Percentiles rank a stretch among this genome's conserved stretches.
Conservation (phyloP, 2,797 vertebrate species). For the Hephaestus fuliginosus region DNA sequence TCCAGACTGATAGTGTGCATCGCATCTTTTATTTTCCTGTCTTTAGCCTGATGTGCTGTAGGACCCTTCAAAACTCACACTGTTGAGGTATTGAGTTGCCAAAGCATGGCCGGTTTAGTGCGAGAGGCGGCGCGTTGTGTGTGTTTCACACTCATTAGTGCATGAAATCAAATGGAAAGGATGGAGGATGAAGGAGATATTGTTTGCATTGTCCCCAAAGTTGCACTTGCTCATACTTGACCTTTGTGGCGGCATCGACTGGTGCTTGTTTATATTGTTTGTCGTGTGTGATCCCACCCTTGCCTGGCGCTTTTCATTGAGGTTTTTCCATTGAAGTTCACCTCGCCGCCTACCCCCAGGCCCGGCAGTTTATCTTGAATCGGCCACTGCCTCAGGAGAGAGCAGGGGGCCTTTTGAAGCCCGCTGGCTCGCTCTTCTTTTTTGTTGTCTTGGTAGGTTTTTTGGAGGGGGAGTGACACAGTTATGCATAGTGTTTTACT, state of each 20-base stretch:
- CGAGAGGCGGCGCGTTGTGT: slow-evolving; percentile 33
- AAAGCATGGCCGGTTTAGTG: slow-evolving; percentile 35
- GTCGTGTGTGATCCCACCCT: slow-evolving; percentile 64
- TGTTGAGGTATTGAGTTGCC: slow-evolving; percentile 58
- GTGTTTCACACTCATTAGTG: slow-evolving; percentile 79
- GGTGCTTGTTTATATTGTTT: slow-evolving; percentile 77
- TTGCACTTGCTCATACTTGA: slow-evolving; percentile 72
- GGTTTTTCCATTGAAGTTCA: slow-evolving; percentile 78
- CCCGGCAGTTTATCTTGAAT: slow-evolving; percentile 83
- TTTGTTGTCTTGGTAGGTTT: slow-evolving; percentile 74
- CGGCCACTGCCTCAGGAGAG: slow-evolving; percentile 81
- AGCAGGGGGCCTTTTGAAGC: slow-evolving; percentile 82
- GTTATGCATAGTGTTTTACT: slow-evolving; percentile 84
- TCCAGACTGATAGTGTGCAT: slow-evolving; percentile 55
- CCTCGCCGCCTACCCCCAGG: slow-evolving; percentile 56
- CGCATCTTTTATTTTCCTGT: slow-evolving; percentile 53
- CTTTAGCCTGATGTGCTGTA: slow-evolving; percentile 30
- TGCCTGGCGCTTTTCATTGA: slow-evolving; percentile 73
- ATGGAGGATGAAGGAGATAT: slow-evolving; percentile 67
- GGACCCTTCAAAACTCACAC: slow-evolving; percentile 50
- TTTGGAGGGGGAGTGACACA: slow-evolving; percentile 72
- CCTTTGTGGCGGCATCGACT: slow-evolving; percentile 67
- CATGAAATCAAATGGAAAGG: slow-evolving; percentile 73
- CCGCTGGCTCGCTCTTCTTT: slow-evolving; percentile 73
- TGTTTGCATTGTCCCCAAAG: slow-evolving; percentile 64